Evolutionary conservation across 2,888 invertebrate genomes (phyloP), one percentile per base, ranked within the genome.

Genomic region (Labia minor): DNA sequence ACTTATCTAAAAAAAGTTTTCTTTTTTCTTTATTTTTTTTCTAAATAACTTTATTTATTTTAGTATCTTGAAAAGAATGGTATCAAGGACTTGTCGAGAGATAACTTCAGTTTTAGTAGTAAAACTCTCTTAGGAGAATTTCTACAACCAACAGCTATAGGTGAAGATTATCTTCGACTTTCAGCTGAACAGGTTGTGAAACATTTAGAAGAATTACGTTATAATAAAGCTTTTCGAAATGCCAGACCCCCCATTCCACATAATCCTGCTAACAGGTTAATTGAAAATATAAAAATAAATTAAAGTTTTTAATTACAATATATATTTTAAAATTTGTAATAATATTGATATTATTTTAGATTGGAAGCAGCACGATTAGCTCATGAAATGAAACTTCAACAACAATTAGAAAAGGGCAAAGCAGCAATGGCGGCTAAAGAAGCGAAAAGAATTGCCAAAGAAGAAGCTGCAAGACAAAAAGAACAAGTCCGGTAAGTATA

Each of bases 21-120:
- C 18, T 11, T 21, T 20, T 61, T 10, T 65, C 19, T 18, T n/a
- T 63, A 19, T 8, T 64, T 67, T 67, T 62, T 67, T 67, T 66
- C 49, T 21, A 18, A 61, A 66, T 63, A 69, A 68, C 68, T 67
- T 64, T 70, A 70, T 69, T 68, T 69, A 70, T 77, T 78, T 20
- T 80, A 92, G 89, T 89, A 89, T 78, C 80, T 95, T 74, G 89
- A 91, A 65, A 82, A 86, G 75, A 85, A 86, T 76, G 75, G 76
- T 49, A 81, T 81, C 67, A 78, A 78, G 1, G 88, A 88, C 72
- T 78, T 96, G 67, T 86, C 86, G 1, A 83, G 88, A 19, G 93
- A 95, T 70, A 90, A 95, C 80, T 97, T 97, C 79, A 93, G 91
- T 70, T 96, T 95, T 80, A 93, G 90, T 73, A 89, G 93, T 62